phyloP scores from a whole-genome alignment of 2,113 vertebrate genomes.

The Synodontis membranacea region DNA sequence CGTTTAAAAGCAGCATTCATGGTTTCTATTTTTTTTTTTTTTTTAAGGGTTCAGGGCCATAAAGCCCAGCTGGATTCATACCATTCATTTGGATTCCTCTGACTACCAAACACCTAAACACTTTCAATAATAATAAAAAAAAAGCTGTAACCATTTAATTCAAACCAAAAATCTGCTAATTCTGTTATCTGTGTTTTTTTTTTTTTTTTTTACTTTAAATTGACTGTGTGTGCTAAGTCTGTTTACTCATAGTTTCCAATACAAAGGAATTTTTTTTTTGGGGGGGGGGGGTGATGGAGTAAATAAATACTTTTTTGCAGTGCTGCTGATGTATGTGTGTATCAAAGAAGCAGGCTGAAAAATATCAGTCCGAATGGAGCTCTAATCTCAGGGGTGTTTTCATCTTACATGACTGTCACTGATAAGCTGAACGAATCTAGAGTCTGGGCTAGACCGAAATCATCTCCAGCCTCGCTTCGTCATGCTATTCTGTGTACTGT shows the following conservation, averaged over 20 bases:
- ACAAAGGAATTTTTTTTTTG: neutral
- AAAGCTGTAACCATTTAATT: neutral
- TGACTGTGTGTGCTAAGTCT: neutral
- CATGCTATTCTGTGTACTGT: neutral
- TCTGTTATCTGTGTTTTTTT: neutral
- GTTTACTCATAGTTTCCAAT: neutral
- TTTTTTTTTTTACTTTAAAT: neutral
- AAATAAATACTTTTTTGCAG: neutral
- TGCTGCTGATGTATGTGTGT: neutral
- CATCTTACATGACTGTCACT: neutral
- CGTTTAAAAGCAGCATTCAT: neutral
- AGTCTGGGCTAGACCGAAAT: neutral
- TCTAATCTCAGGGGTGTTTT: neutral
- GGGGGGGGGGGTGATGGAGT: neutral
- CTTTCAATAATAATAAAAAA: no score
- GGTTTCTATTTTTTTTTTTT: neutral
- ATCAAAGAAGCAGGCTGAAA: neutral
- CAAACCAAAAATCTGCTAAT: neutral
- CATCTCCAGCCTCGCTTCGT: neutral
- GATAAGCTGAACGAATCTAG: neutral
- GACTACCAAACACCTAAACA: neutral
- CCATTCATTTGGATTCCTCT: neutral
- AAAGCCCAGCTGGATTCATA: neutral
- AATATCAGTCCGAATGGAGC: neutral
- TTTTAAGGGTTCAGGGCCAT: neutral